Percentiles rank a stretch among this genome's conserved stretches.
Evolutionary conservation across 2,113 vertebrate genomes (phyloP).

Genomic region (Ophiodon elongatus): DNA sequence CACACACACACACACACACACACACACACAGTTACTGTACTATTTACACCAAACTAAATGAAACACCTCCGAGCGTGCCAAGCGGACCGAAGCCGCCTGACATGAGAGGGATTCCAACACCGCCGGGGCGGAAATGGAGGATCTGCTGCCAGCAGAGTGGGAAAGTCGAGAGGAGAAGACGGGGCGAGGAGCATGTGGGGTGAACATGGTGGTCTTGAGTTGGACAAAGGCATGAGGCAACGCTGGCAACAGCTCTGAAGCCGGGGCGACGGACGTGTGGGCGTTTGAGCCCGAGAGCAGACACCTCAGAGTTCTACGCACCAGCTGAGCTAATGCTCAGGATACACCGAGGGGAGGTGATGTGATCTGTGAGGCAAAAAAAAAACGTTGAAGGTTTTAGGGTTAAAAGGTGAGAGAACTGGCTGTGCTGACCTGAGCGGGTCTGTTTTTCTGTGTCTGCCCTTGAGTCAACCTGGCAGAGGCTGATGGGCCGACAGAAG

Average conservation of each 20-base stretch:
- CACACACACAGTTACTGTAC: constrained; percentile 22
- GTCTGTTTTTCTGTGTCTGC: background rate
- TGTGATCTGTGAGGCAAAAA: background rate
- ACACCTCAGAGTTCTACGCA: constrained; percentile 12
- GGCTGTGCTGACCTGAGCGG: background rate
- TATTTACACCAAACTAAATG: constrained; percentile 35
- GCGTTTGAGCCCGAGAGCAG: constrained; percentile 14
- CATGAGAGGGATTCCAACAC: constrained; percentile 40
- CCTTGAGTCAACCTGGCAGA: background rate
- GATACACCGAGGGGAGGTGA: background rate
- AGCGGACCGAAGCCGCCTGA: constrained; percentile 7
- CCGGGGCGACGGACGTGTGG: constrained; percentile 23
- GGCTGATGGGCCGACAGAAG: background rate
- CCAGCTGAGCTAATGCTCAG: constrained; percentile 7
- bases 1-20: constrained; percentile 3
- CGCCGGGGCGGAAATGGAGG: constrained; percentile 21
- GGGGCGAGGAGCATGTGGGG: constrained; percentile 6
- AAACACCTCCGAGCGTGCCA: constrained; percentile 27
- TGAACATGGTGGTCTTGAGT: background rate
- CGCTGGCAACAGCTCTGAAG: constrained; percentile 14
- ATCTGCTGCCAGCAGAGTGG: constrained; percentile 7
- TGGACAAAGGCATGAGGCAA: constrained; percentile 6
- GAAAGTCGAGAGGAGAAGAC: constrained; percentile 1
- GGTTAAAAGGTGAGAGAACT: background rate
- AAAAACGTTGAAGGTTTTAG: background rate